Evolutionary conservation across 2,797 vertebrate genomes (phyloP), one percentile per base, ranked within the genome.

Genomic region (Ctenopoma multispine): DNA sequence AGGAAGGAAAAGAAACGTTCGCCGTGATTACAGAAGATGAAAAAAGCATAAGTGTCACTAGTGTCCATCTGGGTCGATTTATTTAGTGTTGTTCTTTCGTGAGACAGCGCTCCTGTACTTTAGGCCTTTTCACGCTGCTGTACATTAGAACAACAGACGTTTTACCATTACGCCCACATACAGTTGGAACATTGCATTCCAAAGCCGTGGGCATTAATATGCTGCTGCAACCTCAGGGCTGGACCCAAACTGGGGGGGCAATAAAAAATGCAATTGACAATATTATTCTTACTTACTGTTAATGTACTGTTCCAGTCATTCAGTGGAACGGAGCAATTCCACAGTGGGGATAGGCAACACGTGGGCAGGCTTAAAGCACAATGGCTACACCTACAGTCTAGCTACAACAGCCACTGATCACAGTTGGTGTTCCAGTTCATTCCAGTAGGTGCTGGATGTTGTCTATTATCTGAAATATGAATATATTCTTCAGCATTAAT

Each of bases 11-110:
- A 58, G 38, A 41, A 41, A 13, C 4, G 38, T 31, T n/a, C 51
- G 11, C 54, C 50, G 12, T 59, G 40, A 60, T 72, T 34, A 54
- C 55, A 61, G 31, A 63, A 56, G 27, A 63, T 63, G 14, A 53
- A 44, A 56, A 6, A 18, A 48, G 47, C 13, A 13, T 41, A 5
- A n/a, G 21, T 49, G 31, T 38, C 36, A 23, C 38, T 8, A 12
- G 13, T 29, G 3, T 29, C 15, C 41, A 18, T 40, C 12, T 41
- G 59, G 6, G 38, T 41, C 13, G 14, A 20, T 29, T 31, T 17
- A 23, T 17, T 17, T n/a, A 27, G 15, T 58, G 23, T 24, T 44
- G 4, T 14, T 31, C 29, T 24, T 44, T 17, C 6, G 24, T 47
- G 51, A 27, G 24, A 48, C 34, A 10, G 34, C 4, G 9, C 34